A percentile compares a stretch with the other conserved stretches of the same genome.
These are phyloP conservation scores for Riparia riparia DNA, from an alignment of 2,113 vertebrate genomes.

Conservation along the genomic window DNA sequence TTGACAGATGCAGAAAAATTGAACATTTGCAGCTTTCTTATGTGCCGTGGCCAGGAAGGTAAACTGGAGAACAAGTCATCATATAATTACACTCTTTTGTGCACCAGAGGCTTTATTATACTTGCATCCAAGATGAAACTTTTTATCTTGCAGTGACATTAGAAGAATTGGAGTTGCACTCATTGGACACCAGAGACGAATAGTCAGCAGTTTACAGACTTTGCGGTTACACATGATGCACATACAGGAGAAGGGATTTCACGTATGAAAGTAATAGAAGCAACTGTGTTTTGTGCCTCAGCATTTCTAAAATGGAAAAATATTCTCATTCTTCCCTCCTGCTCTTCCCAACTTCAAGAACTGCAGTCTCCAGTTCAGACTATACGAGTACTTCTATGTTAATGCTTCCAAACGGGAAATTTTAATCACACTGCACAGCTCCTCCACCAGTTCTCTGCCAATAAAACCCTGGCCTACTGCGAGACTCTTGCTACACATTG, in stretches of 20 bases:
- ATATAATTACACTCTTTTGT: neutral
- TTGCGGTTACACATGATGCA: conserved; percentile 93
- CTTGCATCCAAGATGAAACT: conserved; percentile 8
- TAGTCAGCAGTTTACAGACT: conserved; percentile 96
- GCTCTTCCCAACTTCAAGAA: conserved; percentile 72
- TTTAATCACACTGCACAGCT: conserved; percentile 72
- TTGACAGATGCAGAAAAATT: neutral
- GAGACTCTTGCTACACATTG: conserved; percentile 69
- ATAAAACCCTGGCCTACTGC: conserved; percentile 67
- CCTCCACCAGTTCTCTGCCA: conserved; percentile 67
- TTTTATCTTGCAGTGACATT: conserved; percentile 87
- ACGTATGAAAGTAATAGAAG: conserved; percentile 88
- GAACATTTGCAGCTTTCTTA: neutral
- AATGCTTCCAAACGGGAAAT: conserved; percentile 77
- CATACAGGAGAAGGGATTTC: conserved; percentile 97
- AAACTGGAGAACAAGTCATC: neutral
- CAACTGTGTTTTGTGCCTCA: conserved; percentile 88
- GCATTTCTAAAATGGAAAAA: conserved; percentile 80
- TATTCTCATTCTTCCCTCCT: conserved; percentile 73
- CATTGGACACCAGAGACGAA: conserved; percentile 96
- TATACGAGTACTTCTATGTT: conserved; percentile 58
- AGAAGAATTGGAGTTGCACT: conserved; percentile 93
- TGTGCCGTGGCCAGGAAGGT: neutral
- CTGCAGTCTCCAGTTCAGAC: conserved; percentile 64
- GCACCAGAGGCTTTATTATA: neutral